Conservation (phyloP, 2,888 invertebrate genomes). For the Gastracanthus pulcherrimus region DNA sequence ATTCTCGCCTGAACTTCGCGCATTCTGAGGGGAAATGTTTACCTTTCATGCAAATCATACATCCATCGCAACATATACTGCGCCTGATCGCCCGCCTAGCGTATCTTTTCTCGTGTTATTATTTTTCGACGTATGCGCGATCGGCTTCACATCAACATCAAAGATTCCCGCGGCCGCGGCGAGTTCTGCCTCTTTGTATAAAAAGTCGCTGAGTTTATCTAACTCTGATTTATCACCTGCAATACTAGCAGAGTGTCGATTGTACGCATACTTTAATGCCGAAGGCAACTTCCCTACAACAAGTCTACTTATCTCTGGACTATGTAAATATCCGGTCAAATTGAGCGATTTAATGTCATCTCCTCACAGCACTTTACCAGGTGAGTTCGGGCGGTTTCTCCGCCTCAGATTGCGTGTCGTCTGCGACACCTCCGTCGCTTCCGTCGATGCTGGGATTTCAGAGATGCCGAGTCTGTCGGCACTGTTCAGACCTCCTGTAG, state of each 20-base stretch:
- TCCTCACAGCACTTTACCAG: too few relatives aligned
- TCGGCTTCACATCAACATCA: neutral
- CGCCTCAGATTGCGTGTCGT: too few relatives aligned
- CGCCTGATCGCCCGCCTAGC: neutral
- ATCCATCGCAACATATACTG: neutral
- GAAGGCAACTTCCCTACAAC: neutral
- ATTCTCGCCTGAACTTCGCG: too few relatives aligned
- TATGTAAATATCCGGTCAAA: neutral
- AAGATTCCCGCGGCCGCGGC: neutral
- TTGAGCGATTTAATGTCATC: neutral
- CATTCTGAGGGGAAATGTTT: neutral
- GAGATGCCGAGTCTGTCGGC: too few relatives aligned
- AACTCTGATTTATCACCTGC: neutral
- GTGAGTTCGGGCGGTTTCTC: too few relatives aligned
- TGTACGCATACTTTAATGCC: slow-evolving; percentile 27
- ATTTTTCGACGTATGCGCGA: neutral
- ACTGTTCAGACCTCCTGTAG: too few relatives aligned
- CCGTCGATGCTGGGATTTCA: too few relatives aligned
- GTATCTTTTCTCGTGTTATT: neutral
- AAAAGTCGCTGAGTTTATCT: neutral
- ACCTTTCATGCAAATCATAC: neutral
- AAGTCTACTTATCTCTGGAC: neutral
- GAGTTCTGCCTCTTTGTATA: neutral
- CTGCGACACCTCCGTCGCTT: too few relatives aligned
- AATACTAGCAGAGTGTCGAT: neutral